A percentile compares a stretch with the other conserved stretches of the same genome.
phyloP scores from a whole-genome alignment of 2,888 invertebrate genomes.

The Elegia similella region DNA sequence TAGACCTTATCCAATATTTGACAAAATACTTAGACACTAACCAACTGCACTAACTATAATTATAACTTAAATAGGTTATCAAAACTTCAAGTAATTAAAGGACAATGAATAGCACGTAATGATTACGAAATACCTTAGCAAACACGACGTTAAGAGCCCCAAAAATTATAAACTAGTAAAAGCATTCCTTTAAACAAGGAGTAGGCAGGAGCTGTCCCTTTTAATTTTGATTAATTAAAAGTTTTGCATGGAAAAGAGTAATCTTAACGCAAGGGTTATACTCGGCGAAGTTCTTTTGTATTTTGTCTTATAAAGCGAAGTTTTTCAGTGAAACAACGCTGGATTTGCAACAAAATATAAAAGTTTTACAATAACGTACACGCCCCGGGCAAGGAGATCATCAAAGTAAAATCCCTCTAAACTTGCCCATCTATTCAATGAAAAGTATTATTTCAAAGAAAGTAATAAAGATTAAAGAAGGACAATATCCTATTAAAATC shows the following conservation, averaged over 20 bases:
- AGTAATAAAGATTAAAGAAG: conserved; percentile 39
- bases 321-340: conserved; percentile 77
- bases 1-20: too few species aligned
- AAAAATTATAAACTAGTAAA: conserved; percentile 13
- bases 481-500: conserved; percentile 16
- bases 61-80: too few species aligned
- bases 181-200: conserved; percentile 24
- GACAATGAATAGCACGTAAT: too few species aligned
- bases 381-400: conserved; percentile 69
- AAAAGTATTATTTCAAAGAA: conserved; percentile 45
- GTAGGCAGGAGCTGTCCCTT: conserved; percentile 41
- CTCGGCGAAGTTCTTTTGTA: conserved; percentile 73
- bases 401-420: conserved; percentile 63
- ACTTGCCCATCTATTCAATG: conserved; percentile 53
- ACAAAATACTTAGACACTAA: too few species aligned
- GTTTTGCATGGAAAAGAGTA: conserved; percentile 66
- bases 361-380: conserved; percentile 77
- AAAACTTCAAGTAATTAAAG: too few species aligned
- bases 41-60: too few species aligned
- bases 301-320: conserved; percentile 71
- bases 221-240: conserved; percentile 78
- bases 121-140: conserved; percentile 1
- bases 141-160: not conserved
- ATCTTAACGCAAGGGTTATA: conserved; percentile 72
- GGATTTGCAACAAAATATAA: conserved; percentile 77